phyloP scores from a whole-genome alignment of 2,113 vertebrate genomes.

The Xiphophorus couchianus region DNA sequence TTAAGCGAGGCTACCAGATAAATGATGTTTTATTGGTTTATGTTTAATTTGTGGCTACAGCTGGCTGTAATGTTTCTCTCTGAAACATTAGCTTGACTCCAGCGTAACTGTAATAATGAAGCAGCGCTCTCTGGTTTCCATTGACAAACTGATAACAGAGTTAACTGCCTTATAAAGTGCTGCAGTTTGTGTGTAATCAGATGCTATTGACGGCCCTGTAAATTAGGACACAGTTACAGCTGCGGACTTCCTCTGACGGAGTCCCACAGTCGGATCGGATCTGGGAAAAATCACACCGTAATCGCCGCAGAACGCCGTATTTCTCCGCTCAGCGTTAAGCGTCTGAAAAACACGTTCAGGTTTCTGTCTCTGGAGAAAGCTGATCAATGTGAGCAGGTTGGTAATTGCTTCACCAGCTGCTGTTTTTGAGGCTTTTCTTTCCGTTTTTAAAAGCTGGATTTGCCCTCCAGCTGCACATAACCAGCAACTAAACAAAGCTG shows the following conservation, averaged over 20 bases:
- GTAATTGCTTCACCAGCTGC: conserved; percentile 41
- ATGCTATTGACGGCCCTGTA: conserved; percentile 28
- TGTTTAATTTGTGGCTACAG: background rate
- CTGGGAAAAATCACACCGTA: conserved; percentile 3
- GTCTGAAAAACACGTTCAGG: background rate
- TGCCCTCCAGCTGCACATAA: conserved; percentile 12
- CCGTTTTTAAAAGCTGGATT: conserved; percentile 16
- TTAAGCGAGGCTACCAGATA: background rate
- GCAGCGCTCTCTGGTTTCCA: background rate
- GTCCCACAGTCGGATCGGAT: background rate
- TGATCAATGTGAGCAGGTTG: conserved; percentile 34
- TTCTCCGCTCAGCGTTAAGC: background rate
- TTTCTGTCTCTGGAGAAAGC: conserved; percentile 3
- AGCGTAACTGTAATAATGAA: conserved; percentile 13
- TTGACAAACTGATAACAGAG: conserved; percentile 50
- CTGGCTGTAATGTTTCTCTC: conserved; percentile 27
- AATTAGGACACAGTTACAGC: conserved; percentile 30
- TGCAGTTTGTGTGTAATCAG: conserved; percentile 37
- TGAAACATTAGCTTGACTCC: conserved; percentile 35
- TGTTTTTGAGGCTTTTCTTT: conserved; percentile 29
- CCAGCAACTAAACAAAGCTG: conserved; percentile 37
- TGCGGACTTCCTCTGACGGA: conserved; percentile 13
- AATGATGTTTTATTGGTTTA: conserved; percentile 1
- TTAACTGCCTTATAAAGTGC: conserved; percentile 56
- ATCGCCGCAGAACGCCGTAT: conserved; percentile 5